A percentile compares a stretch with the other conserved stretches of the same genome.
These are phyloP conservation scores for Rattus rattus DNA, from an alignment of 2,113 vertebrate genomes.

Conservation along the genomic window DNA sequence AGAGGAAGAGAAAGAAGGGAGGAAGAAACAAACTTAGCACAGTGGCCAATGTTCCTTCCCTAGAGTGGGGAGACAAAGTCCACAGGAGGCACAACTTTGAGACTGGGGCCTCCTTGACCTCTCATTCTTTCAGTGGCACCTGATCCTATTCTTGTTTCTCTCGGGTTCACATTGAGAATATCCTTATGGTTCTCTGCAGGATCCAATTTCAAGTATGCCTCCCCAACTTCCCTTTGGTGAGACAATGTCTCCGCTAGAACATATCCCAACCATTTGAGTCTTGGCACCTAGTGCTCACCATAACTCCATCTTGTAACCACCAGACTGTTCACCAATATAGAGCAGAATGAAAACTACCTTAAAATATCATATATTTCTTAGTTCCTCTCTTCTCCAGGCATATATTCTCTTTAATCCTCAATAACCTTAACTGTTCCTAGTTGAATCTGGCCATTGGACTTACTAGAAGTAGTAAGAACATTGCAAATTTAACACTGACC, in stretches of 20 bases:
- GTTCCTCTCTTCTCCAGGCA: background rate
- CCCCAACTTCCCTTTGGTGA: background rate
- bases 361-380: background rate
- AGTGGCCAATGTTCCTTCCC: background rate
- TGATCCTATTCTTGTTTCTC: background rate
- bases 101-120: background rate
- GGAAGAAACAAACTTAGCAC: background rate
- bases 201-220: background rate
- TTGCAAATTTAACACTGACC: background rate
- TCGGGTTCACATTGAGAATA: background rate
- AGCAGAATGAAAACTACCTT: background rate
- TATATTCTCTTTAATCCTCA: background rate
- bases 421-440: background rate
- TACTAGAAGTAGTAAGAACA: background rate
- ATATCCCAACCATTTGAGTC: background rate
- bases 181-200: no score
- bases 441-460: background rate
- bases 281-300: background rate
- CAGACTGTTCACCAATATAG: background rate
- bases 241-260: no score
- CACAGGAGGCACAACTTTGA: background rate
- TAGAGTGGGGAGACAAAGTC: background rate
- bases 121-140: no score
- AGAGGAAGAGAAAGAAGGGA: background rate
- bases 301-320: background rate